phyloP scores from a whole-genome alignment of 1,140 invertebrate genomes.

The Lamellibrachia luymesi region DNA sequence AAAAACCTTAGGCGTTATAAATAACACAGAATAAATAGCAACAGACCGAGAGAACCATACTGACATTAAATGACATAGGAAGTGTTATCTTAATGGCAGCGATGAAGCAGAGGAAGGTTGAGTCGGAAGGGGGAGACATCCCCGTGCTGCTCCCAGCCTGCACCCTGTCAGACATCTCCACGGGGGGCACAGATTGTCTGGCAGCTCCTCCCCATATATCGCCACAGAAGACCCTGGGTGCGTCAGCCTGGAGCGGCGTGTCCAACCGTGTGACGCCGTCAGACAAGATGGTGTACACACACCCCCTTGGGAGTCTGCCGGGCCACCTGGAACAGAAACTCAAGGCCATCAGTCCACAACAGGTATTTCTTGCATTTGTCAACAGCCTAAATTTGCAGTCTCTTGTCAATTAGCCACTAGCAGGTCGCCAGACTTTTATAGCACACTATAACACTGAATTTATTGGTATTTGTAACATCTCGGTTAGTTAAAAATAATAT shows the following conservation, averaged over 20 bases:
- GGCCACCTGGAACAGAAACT: not conserved
- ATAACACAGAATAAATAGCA: not conserved
- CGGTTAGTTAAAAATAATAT: too few relatives aligned
- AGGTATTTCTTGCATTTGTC: not conserved
- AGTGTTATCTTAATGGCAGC: not conserved
- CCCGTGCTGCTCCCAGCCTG: not conserved
- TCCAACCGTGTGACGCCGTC: not conserved
- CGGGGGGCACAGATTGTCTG: not conserved
- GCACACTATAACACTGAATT: too few relatives aligned
- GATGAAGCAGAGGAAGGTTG: not conserved
- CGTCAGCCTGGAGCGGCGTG: not conserved
- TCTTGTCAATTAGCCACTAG: too few relatives aligned
- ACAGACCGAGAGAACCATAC: not conserved
- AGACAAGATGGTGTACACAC: not conserved
- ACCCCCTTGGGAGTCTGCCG: not conserved
- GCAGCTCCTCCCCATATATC: not conserved
- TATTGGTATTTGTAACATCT: too few relatives aligned
- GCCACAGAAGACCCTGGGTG: not conserved
- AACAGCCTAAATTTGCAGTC: too few relatives aligned
- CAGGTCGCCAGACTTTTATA: too few relatives aligned
- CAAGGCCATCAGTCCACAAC: not conserved
- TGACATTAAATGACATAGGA: not conserved
- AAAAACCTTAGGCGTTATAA: not conserved
- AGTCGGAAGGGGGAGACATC: not conserved
- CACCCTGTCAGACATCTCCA: not conserved